phyloP scores from a whole-genome alignment of 2,888 invertebrate species.

The Gymnoscelis rufifasciata region DNA sequence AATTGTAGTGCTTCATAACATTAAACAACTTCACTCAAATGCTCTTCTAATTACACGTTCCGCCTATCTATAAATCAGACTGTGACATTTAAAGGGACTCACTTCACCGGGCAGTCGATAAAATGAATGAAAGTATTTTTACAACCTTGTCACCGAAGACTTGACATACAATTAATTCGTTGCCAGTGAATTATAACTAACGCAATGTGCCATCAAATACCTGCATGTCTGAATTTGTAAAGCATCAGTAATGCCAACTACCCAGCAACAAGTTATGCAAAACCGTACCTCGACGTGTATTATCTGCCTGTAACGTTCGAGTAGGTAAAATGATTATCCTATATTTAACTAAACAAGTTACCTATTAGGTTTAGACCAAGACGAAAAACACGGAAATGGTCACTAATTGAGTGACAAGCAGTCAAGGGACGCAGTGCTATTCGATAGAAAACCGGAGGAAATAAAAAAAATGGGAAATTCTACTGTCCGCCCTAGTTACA shows the following conservation, averaged over 20 bases:
- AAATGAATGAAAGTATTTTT: slow-evolving; percentile 15
- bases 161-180: slow-evolving; percentile 13
- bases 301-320: too few species aligned
- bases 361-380: too few species aligned
- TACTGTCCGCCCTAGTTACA: slow-evolving; percentile 40
- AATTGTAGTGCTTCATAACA: too few species aligned
- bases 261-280: slow-evolving; percentile 2
- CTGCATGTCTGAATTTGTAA: not conserved
- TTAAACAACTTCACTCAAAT: too few species aligned
- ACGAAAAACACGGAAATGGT: not conserved
- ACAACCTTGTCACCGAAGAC: slow-evolving; percentile 11
- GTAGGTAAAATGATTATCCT: too few species aligned
- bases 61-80: not conserved
- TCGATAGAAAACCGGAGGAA: not conserved
- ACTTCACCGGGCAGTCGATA: not conserved
- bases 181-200: slow-evolving; percentile 26
- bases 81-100: not conserved
- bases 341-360: too few species aligned
- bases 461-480: slow-evolving; percentile 25
- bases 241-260: slow-evolving; percentile 1
- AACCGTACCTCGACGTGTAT: too few species aligned
- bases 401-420: slow-evolving; percentile 2
- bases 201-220: slow-evolving; percentile 5
- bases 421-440: not conserved
- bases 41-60: too few species aligned